Evolutionary conservation across 2,888 invertebrate genomes (phyloP), one percentile per base, ranked within the genome.

Genomic region (Oligia strigilis): DNA sequence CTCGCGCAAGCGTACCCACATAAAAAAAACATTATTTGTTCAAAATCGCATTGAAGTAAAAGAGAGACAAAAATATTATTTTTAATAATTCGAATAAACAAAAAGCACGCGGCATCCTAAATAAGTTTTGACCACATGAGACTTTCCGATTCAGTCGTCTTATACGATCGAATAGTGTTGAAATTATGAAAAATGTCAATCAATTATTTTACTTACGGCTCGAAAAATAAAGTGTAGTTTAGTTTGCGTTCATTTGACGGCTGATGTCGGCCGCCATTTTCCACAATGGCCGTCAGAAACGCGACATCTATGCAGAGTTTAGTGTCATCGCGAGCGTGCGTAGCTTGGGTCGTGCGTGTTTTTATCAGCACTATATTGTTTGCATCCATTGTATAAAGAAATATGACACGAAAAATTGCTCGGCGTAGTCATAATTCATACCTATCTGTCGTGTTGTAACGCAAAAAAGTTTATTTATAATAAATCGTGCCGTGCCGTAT

Each of bases 261-360:
- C 90, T 94, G 87, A 87, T 90, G 91, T 93, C 90, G 93, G 91
- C 93, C 93, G 96, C 97, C 96, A 96, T 96, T 96, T 96, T 96
- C 95, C 92, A 95, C 94, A 89, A 96, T 96, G 96, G 95, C 95
- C 89, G 95, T 93, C 92, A 91, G 90, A 91, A 93, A 87, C 91
- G 95, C 96, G 96, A 95, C 96, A 96, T 96, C 96, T 96, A 95
- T 94, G 92, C 90, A 84, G 88, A 94, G 91, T 95, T 96, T 95
- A 96, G 96, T 96, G 95, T 96, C 95, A 96, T 94, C 94, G 95
- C 94, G 94, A 94, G 92, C 95, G 93, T 93, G 94, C 92, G 85
- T 90, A 88, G 92, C 86, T 92, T 82, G 90, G 92, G 95, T 93
- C 92, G 94, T 92, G 92, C 90, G 88, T 90, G 88, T 89, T 87